Evolutionary conservation across 2,113 vertebrate genomes (phyloP).

Genomic region (Anser brachyrhynchus): DNA sequence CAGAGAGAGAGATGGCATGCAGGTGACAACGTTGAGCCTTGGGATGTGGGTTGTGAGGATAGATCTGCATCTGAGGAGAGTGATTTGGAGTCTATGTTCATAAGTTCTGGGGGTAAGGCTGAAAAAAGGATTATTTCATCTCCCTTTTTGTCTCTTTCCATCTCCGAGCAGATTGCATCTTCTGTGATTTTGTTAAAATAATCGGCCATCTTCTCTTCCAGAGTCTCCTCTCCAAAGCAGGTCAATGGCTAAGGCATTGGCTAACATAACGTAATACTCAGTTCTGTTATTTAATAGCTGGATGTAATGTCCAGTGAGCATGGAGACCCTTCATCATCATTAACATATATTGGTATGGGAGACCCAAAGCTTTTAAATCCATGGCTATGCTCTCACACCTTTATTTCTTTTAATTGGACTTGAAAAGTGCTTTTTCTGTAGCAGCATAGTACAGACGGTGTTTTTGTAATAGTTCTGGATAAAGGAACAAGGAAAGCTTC

Average conservation of each 20-base stretch:
- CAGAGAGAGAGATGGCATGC: background rate
- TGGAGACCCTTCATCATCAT: background rate
- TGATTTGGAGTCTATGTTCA: background rate
- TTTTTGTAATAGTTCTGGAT: background rate
- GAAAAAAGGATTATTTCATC: background rate
- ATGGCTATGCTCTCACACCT: background rate
- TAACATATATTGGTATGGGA: background rate
- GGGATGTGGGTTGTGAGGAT: background rate
- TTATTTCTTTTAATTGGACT: background rate
- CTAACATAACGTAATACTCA: background rate
- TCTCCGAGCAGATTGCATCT: background rate
- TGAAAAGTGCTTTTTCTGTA: background rate
- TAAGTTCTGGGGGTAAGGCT: constrained; percentile 41
- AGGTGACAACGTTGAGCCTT: background rate
- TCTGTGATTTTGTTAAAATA: background rate
- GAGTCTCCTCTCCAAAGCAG: background rate
- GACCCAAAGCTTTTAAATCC: background rate
- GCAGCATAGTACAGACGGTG: background rate
- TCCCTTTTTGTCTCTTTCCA: background rate
- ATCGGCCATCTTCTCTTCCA: background rate
- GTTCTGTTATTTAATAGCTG: background rate
- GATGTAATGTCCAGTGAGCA: background rate
- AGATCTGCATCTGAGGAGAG: background rate
- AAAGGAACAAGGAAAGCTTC: background rate
- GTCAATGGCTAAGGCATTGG: background rate